phyloP scores from a whole-genome alignment of 2,888 invertebrate genomes.

The Heliconius cydno region DNA sequence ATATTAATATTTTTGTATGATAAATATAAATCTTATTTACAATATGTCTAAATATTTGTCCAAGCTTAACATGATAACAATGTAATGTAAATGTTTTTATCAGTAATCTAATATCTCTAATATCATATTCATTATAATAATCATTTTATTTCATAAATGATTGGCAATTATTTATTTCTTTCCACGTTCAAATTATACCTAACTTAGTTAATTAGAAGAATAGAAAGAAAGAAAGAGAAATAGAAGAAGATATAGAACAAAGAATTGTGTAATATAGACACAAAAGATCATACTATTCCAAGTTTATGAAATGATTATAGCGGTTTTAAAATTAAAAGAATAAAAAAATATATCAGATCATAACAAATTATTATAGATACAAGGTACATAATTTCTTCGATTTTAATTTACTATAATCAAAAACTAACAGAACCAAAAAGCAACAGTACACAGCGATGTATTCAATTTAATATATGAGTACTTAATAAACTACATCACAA shows the following conservation, averaged over 20 bases:
- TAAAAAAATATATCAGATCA: not conserved
- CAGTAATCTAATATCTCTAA: not conserved
- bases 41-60: constrained; percentile 2
- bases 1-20: not conserved
- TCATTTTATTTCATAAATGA: not conserved
- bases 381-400: too few species aligned
- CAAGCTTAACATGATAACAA: not conserved
- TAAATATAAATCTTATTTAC: constrained; percentile 15
- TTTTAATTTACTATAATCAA: too few species aligned
- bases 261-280: too few species aligned
- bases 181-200: not conserved
- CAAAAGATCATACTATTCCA: not conserved
- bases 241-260: too few species aligned
- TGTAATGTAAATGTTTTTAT: not conserved
- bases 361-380: too few species aligned
- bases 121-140: not conserved
- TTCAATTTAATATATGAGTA: not conserved
- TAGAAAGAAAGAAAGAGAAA: too few species aligned
- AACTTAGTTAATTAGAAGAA: not conserved
- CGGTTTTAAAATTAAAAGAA: not conserved
- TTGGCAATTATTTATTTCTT: not conserved
- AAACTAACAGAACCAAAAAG: not conserved
- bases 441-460: not conserved
- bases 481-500: constrained; percentile 5
- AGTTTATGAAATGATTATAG: not conserved